phyloP scores from a whole-genome alignment of 2,797 vertebrate genomes.

The Neosilurus mollespiculum region DNA sequence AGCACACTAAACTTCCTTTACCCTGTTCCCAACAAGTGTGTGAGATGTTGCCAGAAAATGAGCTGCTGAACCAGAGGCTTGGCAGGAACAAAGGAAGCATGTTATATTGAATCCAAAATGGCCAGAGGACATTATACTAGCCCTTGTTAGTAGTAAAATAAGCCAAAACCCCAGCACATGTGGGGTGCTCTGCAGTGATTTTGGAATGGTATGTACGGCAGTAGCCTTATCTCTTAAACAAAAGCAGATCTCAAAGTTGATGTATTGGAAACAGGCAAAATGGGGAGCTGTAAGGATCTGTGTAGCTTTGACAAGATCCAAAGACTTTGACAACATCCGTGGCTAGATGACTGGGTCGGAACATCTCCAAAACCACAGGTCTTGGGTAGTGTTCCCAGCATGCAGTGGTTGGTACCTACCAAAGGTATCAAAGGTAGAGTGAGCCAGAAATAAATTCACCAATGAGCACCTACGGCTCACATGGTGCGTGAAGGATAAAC shows the following conservation, averaged over 20 bases:
- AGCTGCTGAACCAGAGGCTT: not conserved
- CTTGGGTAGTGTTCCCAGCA: too few species aligned
- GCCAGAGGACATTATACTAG: constrained; percentile 25
- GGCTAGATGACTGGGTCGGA: too few species aligned
- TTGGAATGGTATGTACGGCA: not conserved
- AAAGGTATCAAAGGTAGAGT: too few species aligned
- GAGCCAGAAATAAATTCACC: too few species aligned
- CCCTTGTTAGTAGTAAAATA: constrained; percentile 3
- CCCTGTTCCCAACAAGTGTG: not conserved
- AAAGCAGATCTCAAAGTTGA: not conserved
- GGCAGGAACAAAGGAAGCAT: constrained; percentile 44
- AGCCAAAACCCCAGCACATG: constrained; percentile 3
- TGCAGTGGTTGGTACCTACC: too few species aligned
- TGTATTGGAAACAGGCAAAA: too few species aligned
- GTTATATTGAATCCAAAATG: constrained; percentile 33
- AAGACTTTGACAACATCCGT: too few species aligned
- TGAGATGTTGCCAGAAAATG: not conserved
- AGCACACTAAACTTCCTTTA: not conserved
- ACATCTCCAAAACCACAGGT: too few species aligned
- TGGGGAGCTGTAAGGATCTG: too few species aligned
- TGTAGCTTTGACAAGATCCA: too few species aligned
- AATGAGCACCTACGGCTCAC: too few species aligned
- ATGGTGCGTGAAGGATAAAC: too few species aligned
- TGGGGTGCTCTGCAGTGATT: not conserved
- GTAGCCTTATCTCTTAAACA: not conserved